These are phyloP conservation scores for Pseudomyrmex sp. DNA, from an alignment of 1,140 invertebrate genomes.

Conservation along the genomic window DNA sequence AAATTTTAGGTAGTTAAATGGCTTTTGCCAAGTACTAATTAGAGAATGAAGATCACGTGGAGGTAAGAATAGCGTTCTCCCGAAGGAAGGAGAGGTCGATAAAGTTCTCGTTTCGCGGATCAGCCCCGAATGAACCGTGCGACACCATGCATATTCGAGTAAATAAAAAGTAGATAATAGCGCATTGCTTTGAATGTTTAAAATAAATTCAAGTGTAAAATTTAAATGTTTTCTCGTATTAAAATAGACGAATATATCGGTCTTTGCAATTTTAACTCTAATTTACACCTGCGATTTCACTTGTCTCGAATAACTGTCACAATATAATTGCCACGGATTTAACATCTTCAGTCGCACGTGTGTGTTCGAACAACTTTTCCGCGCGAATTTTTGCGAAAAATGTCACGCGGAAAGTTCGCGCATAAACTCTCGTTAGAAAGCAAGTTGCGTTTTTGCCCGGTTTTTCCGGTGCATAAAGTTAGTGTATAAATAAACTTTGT, in stretches of 20 bases:
- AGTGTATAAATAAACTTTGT: slow-evolving; percentile 48
- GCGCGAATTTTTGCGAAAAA: slow-evolving; percentile 24
- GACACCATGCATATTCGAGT: background rate
- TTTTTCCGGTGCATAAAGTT: slow-evolving; percentile 41
- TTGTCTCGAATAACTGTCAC: background rate
- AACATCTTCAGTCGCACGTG: background rate
- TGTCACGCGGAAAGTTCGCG: slow-evolving; percentile 29
- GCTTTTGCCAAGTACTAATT: slow-evolving; percentile 40
- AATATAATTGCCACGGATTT: slow-evolving; percentile 15
- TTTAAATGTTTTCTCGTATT: background rate
- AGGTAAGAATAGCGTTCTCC: background rate
- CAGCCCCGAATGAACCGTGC: background rate
- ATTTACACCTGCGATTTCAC: background rate
- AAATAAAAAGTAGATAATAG: background rate
- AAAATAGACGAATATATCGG: background rate
- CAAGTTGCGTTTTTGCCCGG: slow-evolving; percentile 39
- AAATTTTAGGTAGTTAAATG: slow-evolving; percentile 44
- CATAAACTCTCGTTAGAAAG: slow-evolving; percentile 45
- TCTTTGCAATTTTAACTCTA: background rate
- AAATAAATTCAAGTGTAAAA: slow-evolving; percentile 1
- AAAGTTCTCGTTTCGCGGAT: background rate
- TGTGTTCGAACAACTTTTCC: background rate
- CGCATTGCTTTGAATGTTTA: background rate
- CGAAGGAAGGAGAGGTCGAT: background rate
- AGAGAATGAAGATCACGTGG: slow-evolving; percentile 36